Conservation (phyloP, 2,888 invertebrate genomes). For the Drosophila subquinaria region DNA sequence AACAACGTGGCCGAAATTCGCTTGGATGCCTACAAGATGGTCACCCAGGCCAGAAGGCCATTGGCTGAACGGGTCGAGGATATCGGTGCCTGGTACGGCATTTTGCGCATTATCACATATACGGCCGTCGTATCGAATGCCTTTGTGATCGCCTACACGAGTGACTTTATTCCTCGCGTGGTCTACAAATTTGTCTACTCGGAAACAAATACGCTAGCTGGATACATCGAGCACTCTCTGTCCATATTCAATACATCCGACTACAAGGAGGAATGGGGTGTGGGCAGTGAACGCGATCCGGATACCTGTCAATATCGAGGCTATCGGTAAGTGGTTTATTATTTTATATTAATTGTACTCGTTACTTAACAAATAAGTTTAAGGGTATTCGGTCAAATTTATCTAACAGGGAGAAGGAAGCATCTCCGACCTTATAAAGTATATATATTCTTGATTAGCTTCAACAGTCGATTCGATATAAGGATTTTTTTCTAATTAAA, state of each 20-base stretch:
- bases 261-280: conserved; percentile 92
- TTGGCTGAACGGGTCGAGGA: conserved; percentile 95
- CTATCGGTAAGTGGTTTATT: conserved; percentile 84
- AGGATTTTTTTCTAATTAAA: too few species aligned
- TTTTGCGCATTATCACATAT: conserved; percentile 95
- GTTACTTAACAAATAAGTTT: too few species aligned
- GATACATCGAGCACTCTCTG: conserved; percentile 98
- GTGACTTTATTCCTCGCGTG: conserved; percentile 97
- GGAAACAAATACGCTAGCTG: conserved; percentile 89
- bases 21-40: conserved; percentile 98
- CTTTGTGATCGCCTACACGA: conserved; percentile 98
- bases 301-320: conserved; percentile 93
- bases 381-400: too few species aligned
- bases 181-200: conserved; percentile 96
- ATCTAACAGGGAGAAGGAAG: too few species aligned
- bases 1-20: conserved; percentile 98
- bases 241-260: conserved; percentile 94
- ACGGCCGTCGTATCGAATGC: conserved; percentile 94
- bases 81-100: conserved; percentile 92
- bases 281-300: conserved; percentile 88
- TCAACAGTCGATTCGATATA: too few species aligned
- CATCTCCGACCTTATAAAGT: too few species aligned
- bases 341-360: background rate
- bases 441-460: too few species aligned
- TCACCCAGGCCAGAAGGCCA: conserved; percentile 96